Evolutionary conservation across 2,888 invertebrate genomes (phyloP).

Genomic region (Melikaiella ostensackeni): DNA sequence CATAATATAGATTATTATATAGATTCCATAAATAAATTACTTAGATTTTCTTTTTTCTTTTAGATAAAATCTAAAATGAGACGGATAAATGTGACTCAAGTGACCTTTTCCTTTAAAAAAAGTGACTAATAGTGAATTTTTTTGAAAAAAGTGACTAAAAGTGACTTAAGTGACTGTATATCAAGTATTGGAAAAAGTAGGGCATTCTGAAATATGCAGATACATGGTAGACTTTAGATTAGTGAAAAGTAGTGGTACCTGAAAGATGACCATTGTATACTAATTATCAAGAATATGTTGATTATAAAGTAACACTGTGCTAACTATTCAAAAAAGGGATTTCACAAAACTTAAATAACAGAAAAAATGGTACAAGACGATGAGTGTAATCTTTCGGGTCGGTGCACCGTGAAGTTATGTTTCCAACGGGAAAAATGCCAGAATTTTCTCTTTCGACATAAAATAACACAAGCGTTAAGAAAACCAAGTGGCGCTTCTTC

Average conservation of each 20-base stretch:
- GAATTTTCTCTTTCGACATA: slow-evolving; percentile 35
- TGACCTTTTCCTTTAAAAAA: too few relatives aligned
- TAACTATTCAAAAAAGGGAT: neutral
- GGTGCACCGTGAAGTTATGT: slow-evolving; percentile 20
- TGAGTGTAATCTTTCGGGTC: slow-evolving; percentile 28
- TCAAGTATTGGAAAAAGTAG: too few relatives aligned
- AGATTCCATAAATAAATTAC: too few relatives aligned
- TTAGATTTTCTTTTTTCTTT: too few relatives aligned
- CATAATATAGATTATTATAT: too few relatives aligned
- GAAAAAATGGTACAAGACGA: slow-evolving; percentile 2
- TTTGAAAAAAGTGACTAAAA: too few relatives aligned
- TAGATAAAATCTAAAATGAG: too few relatives aligned
- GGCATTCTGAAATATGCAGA: too few relatives aligned
- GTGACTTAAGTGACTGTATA: too few relatives aligned
- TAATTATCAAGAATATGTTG: neutral
- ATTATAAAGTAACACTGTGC: neutral
- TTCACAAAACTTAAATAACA: neutral
- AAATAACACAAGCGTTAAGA: slow-evolving; percentile 27
- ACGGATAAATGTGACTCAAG: too few relatives aligned
- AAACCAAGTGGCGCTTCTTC: neutral
- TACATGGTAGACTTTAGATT: neutral
- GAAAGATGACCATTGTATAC: neutral
- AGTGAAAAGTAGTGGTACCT: neutral
- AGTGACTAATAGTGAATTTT: too few relatives aligned
- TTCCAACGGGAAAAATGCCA: slow-evolving; percentile 35